Percentiles rank a stretch among this genome's conserved stretches.
These are phyloP conservation scores for Macrotrachela quadricornifera DNA, from an alignment of 1,140 invertebrate species.

Conservation along the genomic window DNA sequence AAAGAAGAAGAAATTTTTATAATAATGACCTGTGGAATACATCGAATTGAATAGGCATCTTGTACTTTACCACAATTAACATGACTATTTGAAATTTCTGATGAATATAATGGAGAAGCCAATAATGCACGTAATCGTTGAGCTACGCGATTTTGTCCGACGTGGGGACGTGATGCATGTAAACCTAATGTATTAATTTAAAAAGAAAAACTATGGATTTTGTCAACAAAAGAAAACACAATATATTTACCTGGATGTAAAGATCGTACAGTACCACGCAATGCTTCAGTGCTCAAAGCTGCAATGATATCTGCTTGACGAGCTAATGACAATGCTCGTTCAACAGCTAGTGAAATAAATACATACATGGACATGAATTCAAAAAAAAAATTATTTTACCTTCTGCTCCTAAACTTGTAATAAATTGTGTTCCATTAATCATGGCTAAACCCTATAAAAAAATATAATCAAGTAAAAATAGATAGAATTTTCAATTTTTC, in stretches of 20 bases:
- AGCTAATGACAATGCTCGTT: constrained; percentile 40
- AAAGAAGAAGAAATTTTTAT: no score
- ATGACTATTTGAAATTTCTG: constrained; percentile 50
- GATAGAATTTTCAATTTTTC: no score
- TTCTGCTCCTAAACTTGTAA: constrained; percentile 46
- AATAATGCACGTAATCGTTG: constrained; percentile 40
- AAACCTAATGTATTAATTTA: no score
- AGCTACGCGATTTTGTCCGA: constrained; percentile 45
- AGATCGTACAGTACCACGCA: constrained; percentile 47
- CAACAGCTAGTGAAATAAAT: constrained; percentile 32
- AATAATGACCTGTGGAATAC: constrained; percentile 51
- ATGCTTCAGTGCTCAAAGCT: constrained; percentile 45
- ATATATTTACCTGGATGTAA: constrained; percentile 49
- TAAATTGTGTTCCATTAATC: constrained; percentile 53
- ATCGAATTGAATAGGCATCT: constrained; percentile 50
- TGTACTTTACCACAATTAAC: constrained; percentile 48
- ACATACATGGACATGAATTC: no score
- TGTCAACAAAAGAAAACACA: no score
- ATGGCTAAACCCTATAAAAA: constrained; percentile 47
- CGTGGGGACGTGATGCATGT: constrained; percentile 44
- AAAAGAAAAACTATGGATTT: no score
- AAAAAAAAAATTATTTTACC: no score
- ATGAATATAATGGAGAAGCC: constrained; percentile 44
- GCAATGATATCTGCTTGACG: constrained; percentile 49
- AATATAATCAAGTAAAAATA: no score